A percentile compares a stretch with the other conserved stretches of the same genome.
Evolutionary conservation across 2,797 vertebrate species (phyloP).

Genomic region (Esox masquinongy): DNA sequence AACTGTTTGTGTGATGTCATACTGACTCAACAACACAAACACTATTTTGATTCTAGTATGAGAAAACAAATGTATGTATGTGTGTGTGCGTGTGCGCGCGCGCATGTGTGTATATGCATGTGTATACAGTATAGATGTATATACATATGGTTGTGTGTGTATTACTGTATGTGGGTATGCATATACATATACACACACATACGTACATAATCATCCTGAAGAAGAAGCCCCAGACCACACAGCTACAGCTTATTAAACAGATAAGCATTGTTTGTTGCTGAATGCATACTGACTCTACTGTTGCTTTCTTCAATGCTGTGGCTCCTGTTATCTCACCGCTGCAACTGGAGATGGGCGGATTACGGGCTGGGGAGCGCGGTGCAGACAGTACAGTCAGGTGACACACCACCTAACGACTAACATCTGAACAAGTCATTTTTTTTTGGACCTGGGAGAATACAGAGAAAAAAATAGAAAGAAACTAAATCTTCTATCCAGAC

Average conservation of each 20-base stretch:
- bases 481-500: slow-evolving; percentile 47
- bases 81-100: slow-evolving; percentile 21
- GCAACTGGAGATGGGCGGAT: slow-evolving; percentile 57
- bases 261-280: slow-evolving; percentile 45
- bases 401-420: slow-evolving; percentile 37
- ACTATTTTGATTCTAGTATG: not conserved
- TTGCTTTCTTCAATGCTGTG: slow-evolving; percentile 45
- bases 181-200: slow-evolving; percentile 24
- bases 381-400: slow-evolving; percentile 46
- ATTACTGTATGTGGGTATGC: too few relatives aligned
- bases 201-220: slow-evolving; percentile 40
- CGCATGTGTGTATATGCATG: too few relatives aligned
- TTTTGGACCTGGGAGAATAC: not conserved
- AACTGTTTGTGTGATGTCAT: not conserved
- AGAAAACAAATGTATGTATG: not conserved
- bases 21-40: not conserved
- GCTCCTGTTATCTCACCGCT: slow-evolving; percentile 46
- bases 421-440: slow-evolving; percentile 45
- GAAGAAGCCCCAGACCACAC: slow-evolving; percentile 32
- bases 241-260: slow-evolving; percentile 46
- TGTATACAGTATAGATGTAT: too few relatives aligned
- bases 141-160: too few relatives aligned
- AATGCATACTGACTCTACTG: slow-evolving; percentile 36
- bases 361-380: slow-evolving; percentile 22
- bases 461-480: not conserved